Base-by-base conservation (phyloP, 2,888 invertebrate species). In the Flexamia atlantica region DNA sequence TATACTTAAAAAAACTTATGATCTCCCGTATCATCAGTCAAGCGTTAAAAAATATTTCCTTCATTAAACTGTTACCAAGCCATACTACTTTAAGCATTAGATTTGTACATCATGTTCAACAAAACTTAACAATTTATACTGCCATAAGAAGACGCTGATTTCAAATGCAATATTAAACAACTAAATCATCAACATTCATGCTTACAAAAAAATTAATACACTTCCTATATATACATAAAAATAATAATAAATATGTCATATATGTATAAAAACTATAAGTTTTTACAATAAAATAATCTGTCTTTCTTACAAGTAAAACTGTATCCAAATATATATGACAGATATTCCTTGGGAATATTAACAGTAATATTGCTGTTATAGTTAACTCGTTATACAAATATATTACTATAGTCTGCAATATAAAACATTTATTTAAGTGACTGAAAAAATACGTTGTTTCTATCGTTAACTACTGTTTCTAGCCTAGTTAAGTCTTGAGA, bases 221-320 rank as follows among this genome's bases (percentile, higher is more conserved):
- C 53, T n/a, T 57, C 32, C 53, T 57, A 23, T 57, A 50, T 79
- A n/a, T 57, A 57, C 28, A 57, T 57, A 79, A 28, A 57, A 30
- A 57, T 28, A 79, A 79, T 30, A 25, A 76, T 23, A 79, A 79
- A 32, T 50, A 79, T 20, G 50, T 20, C 30, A 79, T 32, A 79
- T 46, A 46, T 46, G 36, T 57, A 79, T 36, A 79, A 79, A 79
- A 50, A 46, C 50, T 23, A 50, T 30, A 23, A 42, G 50, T 9
- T 50, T 79, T n/a, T 79, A 57, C 79, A 79, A 57, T 79, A 79
- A 79, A 79, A 79, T 57, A 79, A 79, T 79, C 28, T 57, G 79
- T 79, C 79, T 79, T 79, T 79, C 20, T 30, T 79, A 79, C 79
- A 79, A 23, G 32, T 53, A 30, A 79, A 79, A 50, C 46, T 79